Evolutionary conservation across 1,140 invertebrate species (phyloP).

Genomic region (Homalodisca vitripennis): DNA sequence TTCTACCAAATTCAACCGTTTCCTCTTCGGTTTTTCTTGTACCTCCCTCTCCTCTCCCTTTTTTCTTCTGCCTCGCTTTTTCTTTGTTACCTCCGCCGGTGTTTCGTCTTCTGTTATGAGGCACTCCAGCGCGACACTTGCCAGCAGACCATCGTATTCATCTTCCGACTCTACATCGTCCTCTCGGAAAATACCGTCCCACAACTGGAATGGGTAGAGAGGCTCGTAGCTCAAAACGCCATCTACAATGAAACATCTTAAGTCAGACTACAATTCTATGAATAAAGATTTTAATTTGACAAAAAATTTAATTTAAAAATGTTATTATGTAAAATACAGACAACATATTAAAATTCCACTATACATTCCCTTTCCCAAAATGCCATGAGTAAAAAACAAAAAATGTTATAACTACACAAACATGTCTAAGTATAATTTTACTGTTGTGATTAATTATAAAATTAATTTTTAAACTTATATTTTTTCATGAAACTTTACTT

Average conservation of each 20-base stretch:
- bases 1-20: constrained; percentile 2
- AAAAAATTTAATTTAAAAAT: too few species aligned
- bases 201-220: neutral
- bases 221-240: neutral
- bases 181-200: neutral
- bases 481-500: too few species aligned
- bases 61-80: constrained; percentile 3
- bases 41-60: neutral
- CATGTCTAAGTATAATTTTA: too few species aligned
- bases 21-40: neutral
- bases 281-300: too few species aligned
- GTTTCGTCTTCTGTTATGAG: neutral
- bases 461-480: too few species aligned
- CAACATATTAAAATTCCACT: too few species aligned
- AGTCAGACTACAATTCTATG: neutral
- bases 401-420: too few species aligned
- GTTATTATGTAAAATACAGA: too few species aligned
- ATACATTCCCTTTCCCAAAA: too few species aligned
- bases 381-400: too few species aligned
- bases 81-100: neutral
- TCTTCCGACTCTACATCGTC: neutral
- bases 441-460: too few species aligned
- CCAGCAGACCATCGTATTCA: neutral
- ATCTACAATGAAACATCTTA: neutral
- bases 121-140: constrained; percentile 5